These are phyloP conservation scores for Drosophila gaucha DNA, from an alignment of 2,888 invertebrate genomes.

Conservation along the genomic window DNA sequence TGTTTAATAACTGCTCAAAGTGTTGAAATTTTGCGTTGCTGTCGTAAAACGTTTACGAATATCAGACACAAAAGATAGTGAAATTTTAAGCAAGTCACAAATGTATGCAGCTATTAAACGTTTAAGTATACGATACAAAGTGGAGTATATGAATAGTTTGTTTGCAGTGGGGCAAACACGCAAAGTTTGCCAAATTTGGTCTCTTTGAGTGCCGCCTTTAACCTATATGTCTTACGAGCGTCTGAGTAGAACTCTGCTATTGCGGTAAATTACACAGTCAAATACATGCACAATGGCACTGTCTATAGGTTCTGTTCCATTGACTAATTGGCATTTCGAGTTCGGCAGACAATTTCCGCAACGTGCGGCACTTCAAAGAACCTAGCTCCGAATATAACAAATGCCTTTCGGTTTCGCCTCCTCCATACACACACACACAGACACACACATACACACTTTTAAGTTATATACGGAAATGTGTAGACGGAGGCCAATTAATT, in stretches of 20 bases:
- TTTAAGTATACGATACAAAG: not conserved
- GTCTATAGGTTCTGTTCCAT: constrained; percentile 7
- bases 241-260: not conserved
- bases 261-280: constrained; percentile 25
- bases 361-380: constrained; percentile 24
- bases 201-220: too few relatives aligned
- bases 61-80: not conserved
- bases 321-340: constrained; percentile 36
- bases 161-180: not conserved
- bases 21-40: not conserved
- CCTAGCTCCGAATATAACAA: constrained; percentile 9
- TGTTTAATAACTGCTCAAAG: too few relatives aligned
- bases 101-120: not conserved
- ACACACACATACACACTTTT: constrained; percentile 11
- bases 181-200: too few relatives aligned
- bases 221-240: too few relatives aligned
- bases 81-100: not conserved
- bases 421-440: constrained; percentile 1
- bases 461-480: too few relatives aligned
- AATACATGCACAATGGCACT: constrained; percentile 2
- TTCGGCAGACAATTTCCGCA: constrained; percentile 8
- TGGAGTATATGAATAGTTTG: too few relatives aligned
- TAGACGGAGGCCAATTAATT: constrained; percentile 6
- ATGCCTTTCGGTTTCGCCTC: constrained; percentile 9
- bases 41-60: constrained; percentile 3